These are phyloP conservation scores for Nothobranchius kuhntae DNA, from an alignment of 2,113 vertebrate genomes.

Conservation along the genomic window DNA sequence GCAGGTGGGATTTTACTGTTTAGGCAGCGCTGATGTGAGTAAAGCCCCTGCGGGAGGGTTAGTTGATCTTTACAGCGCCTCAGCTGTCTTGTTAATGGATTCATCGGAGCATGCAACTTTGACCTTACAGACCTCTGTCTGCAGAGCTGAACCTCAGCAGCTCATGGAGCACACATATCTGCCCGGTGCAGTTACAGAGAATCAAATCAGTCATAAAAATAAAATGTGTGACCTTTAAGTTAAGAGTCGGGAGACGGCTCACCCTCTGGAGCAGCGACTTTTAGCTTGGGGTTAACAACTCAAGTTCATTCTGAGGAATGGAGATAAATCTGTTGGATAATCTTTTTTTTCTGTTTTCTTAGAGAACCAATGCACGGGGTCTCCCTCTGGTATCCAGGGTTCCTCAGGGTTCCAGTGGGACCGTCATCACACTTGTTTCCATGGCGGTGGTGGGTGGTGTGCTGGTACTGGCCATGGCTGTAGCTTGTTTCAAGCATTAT, in stretches of 20 bases:
- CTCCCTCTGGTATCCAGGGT: constrained; percentile 80
- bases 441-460: constrained; percentile 89
- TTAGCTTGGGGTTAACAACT: not conserved
- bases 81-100: constrained; percentile 26
- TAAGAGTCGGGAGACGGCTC: not conserved
- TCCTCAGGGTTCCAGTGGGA: constrained; percentile 82
- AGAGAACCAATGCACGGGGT: constrained; percentile 83
- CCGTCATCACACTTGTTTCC: constrained; percentile 87
- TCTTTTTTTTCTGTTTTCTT: constrained; percentile 11
- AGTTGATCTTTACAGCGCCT: constrained; percentile 19
- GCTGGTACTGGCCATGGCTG: constrained; percentile 81
- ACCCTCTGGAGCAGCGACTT: not conserved
- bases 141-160: constrained; percentile 23
- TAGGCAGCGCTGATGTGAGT: not conserved
- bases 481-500: constrained; percentile 88
- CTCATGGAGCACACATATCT: constrained; percentile 22
- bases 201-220: constrained; percentile 10
- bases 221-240: constrained; percentile 40
- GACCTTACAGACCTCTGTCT: constrained; percentile 32
- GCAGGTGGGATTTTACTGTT: not conserved
- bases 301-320: constrained; percentile 2
- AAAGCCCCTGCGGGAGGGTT: not conserved
- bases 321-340: not conserved
- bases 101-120: not conserved
- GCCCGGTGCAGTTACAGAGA: constrained; percentile 23